Percentiles rank a stretch among this genome's conserved stretches.
Evolutionary conservation across 2,797 vertebrate genomes (phyloP).

Genomic region (Chrysocyon brachyurus): DNA sequence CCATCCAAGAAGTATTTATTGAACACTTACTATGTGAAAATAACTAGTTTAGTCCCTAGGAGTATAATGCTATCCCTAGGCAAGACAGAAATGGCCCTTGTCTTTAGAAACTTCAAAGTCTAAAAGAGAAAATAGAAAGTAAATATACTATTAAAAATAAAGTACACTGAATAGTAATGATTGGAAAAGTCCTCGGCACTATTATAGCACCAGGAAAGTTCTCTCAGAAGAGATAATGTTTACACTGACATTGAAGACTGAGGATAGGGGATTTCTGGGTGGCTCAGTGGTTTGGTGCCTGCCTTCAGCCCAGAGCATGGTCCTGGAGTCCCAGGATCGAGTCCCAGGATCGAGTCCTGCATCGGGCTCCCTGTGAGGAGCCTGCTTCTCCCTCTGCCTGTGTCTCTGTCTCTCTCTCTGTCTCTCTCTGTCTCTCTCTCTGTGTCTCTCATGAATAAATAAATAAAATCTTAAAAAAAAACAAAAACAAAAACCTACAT

Average conservation of each 20-base stretch:
- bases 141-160: neutral
- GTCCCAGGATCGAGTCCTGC: too few species aligned
- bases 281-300: too few species aligned
- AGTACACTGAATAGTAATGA: neutral
- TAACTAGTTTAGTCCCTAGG: neutral
- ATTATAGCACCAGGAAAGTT: neutral
- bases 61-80: neutral
- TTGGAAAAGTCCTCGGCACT: neutral
- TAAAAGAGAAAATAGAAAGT: neutral
- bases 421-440: too few species aligned
- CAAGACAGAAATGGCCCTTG: neutral
- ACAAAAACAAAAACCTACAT: too few species aligned
- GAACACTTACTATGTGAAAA: neutral
- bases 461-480: too few species aligned
- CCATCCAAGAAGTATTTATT: neutral
- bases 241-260: neutral
- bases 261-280: neutral
- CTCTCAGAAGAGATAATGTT: neutral
- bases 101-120: constrained; percentile 9
- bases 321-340: too few species aligned
- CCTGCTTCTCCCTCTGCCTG: too few species aligned
- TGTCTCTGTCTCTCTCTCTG: too few species aligned
- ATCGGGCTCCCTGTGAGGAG: too few species aligned
- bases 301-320: too few species aligned
- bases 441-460: too few species aligned